Evolutionary conservation across 64 coral and sea anemone genomes (phyloP).

Genomic region (Acropora yongei): DNA sequence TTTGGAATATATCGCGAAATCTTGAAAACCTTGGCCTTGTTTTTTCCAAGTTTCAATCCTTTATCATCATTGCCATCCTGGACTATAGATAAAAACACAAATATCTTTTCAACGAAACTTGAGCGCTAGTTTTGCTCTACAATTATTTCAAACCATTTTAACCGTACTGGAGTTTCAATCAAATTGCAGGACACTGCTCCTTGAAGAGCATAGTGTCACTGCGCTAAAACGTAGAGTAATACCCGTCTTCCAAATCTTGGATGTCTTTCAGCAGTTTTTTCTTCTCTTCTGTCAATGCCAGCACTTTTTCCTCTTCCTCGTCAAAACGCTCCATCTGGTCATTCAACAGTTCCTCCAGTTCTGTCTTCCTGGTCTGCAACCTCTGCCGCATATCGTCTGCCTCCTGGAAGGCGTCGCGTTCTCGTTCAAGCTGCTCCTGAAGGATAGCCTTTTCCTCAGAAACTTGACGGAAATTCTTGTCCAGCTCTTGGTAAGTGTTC

Average conservation of each 20-base stretch:
- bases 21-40: no score
- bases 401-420: slow-evolving; percentile 81
- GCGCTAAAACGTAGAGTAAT: neutral
- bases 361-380: slow-evolving; percentile 66
- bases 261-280: slow-evolving; percentile 90
- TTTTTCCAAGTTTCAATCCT: no score
- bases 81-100: no score
- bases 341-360: slow-evolving; percentile 79
- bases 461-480: slow-evolving; percentile 82
- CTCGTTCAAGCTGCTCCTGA: slow-evolving; percentile 82
- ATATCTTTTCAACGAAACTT: no score
- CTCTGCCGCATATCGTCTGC: slow-evolving; percentile 87
- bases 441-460: slow-evolving; percentile 88
- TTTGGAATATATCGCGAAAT: no score
- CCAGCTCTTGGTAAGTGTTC: slow-evolving; percentile 60
- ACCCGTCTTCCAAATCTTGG: slow-evolving; percentile 96
- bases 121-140: no score
- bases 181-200: no score
- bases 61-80: no score
- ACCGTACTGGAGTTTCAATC: no score
- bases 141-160: no score
- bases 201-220: neutral
- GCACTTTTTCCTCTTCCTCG: slow-evolving; percentile 92
- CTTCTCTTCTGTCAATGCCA: slow-evolving; percentile 76
- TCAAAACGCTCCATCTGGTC: slow-evolving; percentile 78